phyloP scores from a whole-genome alignment of 2,888 invertebrate species.

The Cephus rjabovi region DNA sequence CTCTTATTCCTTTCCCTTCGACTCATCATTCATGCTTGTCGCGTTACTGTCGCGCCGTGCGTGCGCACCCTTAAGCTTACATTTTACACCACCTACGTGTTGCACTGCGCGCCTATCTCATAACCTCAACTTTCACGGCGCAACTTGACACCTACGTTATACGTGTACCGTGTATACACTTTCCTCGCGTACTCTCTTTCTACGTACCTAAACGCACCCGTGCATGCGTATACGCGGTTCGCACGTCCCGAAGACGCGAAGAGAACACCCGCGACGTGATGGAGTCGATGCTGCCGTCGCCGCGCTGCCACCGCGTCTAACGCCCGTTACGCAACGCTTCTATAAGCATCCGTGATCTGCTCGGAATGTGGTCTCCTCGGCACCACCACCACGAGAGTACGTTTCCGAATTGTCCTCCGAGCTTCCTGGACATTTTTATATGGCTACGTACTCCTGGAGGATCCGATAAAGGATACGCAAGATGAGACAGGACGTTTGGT shows the following conservation, averaged over 20 bases:
- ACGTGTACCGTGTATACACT: not conserved
- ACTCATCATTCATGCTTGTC: not conserved
- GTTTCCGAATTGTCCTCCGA: not conserved
- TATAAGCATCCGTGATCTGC: slow-evolving; percentile 66
- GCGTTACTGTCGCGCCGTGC: not conserved
- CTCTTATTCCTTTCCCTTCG: not conserved
- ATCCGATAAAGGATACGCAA: not conserved
- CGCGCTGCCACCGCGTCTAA: slow-evolving; percentile 44
- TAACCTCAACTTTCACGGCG: not conserved
- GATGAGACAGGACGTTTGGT: not conserved
- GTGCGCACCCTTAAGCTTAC: not conserved
- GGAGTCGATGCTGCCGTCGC: slow-evolving; percentile 31
- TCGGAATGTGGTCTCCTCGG: slow-evolving; percentile 52
- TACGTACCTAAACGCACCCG: not conserved
- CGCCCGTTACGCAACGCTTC: slow-evolving; percentile 64
- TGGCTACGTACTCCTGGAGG: not conserved
- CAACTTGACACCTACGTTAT: not conserved
- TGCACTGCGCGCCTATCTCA: not conserved
- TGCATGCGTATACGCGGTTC: not conserved
- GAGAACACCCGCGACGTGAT: not conserved
- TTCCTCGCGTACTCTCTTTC: not conserved
- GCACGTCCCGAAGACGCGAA: not conserved
- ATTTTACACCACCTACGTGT: not conserved
- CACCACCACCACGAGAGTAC: slow-evolving; percentile 5
- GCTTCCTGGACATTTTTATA: not conserved